Base-by-base conservation (phyloP, 2,888 invertebrate genomes). In the Epinotia bilunana region DNA sequence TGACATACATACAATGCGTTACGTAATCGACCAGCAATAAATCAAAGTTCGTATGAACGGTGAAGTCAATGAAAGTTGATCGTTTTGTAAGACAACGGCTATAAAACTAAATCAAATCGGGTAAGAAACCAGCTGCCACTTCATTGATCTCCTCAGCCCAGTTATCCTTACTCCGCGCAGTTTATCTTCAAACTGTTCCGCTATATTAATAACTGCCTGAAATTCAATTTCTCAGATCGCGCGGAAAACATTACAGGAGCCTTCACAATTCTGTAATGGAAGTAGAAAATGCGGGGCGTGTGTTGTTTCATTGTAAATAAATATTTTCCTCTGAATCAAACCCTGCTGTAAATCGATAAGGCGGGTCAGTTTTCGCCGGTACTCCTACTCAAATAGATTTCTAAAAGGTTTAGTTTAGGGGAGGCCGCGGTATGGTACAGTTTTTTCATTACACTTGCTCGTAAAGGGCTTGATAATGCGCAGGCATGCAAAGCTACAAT, bases 321-420 rank as follows among this genome's bases (percentile, higher is more conserved):
- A 84, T 83, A 83, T 84, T 86, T 87, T 87, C 82, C 84, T 81
- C 77, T 78, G 85, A 85, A 86, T 84, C 84, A 79, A 81, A 83
- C 81, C 78, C 79, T 81, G 87, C 87, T 85, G 83, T 89, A 90
- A 91, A 91, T 91, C 90, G 90, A 91, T 91, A 91, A 89, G 88
- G 87, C 84, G 85, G 87, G 87, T 86, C 87, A 87, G 87, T 85
- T 91, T 90, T 91, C 87, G 82, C 83, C 86, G 85, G 86, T 81
- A 80, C 81, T 81, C 77, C 83, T 87, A 87, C 90, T 90, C 84
- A 78, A 82, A 79, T 82, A 86, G 86, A 90, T 91, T 90, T 84
- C 79, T 79, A 78, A 67, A 12, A 77, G 82, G 78, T 72, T 49
- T 61, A 81, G 85, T 78, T 63, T 62, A 80, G 2, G 73, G 61